phyloP scores from a whole-genome alignment of 2,113 vertebrate species.

The Gobiocypris rarus region DNA sequence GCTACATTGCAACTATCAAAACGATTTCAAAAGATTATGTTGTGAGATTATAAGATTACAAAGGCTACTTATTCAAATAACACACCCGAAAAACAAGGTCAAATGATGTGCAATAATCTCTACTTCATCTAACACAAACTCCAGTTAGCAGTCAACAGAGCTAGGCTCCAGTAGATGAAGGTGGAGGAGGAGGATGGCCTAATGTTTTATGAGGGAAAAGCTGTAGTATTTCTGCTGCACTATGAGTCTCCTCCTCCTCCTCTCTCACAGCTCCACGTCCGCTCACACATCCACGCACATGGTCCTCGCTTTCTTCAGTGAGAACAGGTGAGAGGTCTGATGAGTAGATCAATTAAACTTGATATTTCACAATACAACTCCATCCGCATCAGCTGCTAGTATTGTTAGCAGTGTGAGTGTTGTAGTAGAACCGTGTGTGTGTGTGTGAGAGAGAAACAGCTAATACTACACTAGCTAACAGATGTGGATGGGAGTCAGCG shows the following conservation, averaged over 20 bases:
- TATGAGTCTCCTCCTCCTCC: slow-evolving; percentile 5
- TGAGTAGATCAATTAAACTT: background rate
- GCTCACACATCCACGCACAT: background rate
- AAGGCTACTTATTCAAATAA: too few species aligned
- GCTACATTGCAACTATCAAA: too few species aligned
- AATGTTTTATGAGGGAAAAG: background rate
- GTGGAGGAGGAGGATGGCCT: background rate
- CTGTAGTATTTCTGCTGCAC: background rate
- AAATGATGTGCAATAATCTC: background rate
- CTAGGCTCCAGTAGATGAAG: background rate
- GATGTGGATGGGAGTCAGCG: background rate
- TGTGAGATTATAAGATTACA: background rate
- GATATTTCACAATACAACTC: background rate
- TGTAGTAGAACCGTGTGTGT: background rate
- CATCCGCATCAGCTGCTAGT: background rate
- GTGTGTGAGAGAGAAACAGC: background rate
- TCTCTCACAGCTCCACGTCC: background rate
- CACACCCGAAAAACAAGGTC: background rate
- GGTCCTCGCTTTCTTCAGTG: background rate
- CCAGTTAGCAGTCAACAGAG: background rate
- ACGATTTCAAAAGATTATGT: background rate
- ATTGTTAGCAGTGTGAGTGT: background rate
- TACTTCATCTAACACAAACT: background rate
- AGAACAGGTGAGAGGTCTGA: slow-evolving; percentile 8
- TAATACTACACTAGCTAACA: background rate